phyloP scores from a whole-genome alignment of 2,888 invertebrate species.

The Xestia xanthographa region DNA sequence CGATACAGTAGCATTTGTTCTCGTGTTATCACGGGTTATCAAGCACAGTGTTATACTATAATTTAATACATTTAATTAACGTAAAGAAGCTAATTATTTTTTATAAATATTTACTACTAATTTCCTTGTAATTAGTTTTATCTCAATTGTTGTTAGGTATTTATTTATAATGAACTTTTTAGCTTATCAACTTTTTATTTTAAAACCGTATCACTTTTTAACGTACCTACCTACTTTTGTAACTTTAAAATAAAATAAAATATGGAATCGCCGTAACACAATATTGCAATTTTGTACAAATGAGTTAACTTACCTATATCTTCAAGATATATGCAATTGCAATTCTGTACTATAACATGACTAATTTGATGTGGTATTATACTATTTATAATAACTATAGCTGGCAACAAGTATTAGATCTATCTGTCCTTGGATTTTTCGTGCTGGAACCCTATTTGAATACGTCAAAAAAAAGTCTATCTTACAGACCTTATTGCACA shows the following conservation, averaged over 20 bases:
- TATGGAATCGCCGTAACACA: neutral
- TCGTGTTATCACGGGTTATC: slow-evolving; percentile 65
- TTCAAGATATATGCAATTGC: too few species aligned
- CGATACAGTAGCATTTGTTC: slow-evolving; percentile 48
- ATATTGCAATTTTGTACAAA: neutral
- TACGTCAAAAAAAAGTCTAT: neutral
- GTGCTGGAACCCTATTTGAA: neutral
- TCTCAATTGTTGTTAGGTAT: neutral
- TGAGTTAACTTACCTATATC: neutral
- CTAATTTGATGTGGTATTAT: neutral
- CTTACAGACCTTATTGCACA: neutral
- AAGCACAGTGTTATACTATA: slow-evolving; percentile 11
- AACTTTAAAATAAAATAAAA: neutral
- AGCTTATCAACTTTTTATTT: neutral
- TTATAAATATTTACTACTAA: slow-evolving; percentile 11
- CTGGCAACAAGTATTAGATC: neutral
- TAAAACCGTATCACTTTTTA: neutral
- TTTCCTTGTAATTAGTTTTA: slow-evolving; percentile 35
- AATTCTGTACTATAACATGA: neutral
- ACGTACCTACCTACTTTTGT: neutral
- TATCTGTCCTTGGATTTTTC: neutral
- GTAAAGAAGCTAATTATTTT: slow-evolving; percentile 30
- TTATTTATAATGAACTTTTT: neutral
- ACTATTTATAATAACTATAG: neutral
- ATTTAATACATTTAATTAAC: slow-evolving; percentile 14